Percentiles rank a stretch among this genome's conserved stretches.
Evolutionary conservation across 53 echinoderm and acorn worm genomes (phyloP).

Genomic region (Apostichopus leukothele): DNA sequence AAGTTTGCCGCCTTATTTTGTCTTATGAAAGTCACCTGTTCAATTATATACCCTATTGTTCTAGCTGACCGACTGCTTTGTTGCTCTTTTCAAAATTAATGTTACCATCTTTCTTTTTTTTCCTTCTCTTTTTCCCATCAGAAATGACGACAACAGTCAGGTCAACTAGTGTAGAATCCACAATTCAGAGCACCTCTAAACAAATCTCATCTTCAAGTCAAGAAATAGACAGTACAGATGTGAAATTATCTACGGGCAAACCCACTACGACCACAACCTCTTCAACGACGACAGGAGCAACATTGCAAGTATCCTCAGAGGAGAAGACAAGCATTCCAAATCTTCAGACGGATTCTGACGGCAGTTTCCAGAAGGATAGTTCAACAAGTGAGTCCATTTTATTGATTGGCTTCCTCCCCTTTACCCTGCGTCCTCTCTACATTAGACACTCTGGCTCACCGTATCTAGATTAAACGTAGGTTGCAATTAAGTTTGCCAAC

Average conservation of each 20-base stretch:
- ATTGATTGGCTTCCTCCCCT: background rate
- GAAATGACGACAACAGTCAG: background rate
- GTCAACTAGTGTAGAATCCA: background rate
- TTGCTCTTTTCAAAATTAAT: no score
- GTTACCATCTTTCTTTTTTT: no score
- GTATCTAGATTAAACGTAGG: no score
- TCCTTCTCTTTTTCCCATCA: background rate
- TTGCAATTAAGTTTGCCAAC: no score
- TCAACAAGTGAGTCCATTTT: background rate
- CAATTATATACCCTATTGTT: no score
- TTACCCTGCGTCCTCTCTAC: background rate
- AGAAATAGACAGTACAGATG: background rate
- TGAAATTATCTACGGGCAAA: background rate
- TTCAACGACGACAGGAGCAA: background rate
- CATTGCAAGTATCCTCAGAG: background rate
- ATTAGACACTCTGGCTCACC: no score
- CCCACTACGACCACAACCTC: background rate
- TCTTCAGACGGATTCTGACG: constrained; percentile 14
- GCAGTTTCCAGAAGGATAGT: constrained; percentile 11
- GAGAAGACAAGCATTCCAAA: constrained; percentile 17
- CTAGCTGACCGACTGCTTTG: no score
- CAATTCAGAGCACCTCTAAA: background rate
- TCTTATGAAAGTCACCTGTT: no score
- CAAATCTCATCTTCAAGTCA: background rate
- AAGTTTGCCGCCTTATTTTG: no score